Percentiles rank a stretch among this genome's conserved stretches.
phyloP scores from a whole-genome alignment of 1,140 invertebrate genomes.

The Lasioglossum albipes region DNA sequence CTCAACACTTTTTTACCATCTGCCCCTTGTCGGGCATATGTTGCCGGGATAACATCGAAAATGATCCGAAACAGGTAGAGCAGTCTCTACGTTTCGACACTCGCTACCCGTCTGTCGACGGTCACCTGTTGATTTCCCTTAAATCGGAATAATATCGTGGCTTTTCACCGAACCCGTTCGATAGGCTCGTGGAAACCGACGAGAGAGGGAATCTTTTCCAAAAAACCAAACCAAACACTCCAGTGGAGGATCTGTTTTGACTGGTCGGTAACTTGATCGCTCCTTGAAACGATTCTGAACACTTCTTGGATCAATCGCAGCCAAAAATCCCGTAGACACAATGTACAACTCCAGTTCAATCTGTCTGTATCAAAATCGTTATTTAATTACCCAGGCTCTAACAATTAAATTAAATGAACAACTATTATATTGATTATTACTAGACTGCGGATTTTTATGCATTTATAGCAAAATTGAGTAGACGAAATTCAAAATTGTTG shows the following conservation, averaged over 20 bases:
- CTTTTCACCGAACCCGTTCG: constrained; percentile 30
- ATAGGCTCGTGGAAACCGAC: background rate
- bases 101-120: constrained; percentile 73
- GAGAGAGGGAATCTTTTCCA: background rate
- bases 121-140: constrained; percentile 73
- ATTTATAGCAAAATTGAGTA: too few relatives aligned
- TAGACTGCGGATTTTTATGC: too few relatives aligned
- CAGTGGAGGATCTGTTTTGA: too few relatives aligned
- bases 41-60: constrained; percentile 64
- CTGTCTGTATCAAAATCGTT: too few relatives aligned
- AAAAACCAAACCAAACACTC: too few relatives aligned
- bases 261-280: background rate
- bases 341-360: too few relatives aligned
- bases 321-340: too few relatives aligned
- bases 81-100: constrained; percentile 49
- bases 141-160: constrained; percentile 72
- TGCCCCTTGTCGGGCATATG: constrained; percentile 73
- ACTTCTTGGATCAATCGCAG: too few relatives aligned
- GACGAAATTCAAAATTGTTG: too few relatives aligned
- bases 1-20: constrained; percentile 67
- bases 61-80: constrained; percentile 58
- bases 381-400: too few relatives aligned
- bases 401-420: too few relatives aligned
- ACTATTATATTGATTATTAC: too few relatives aligned
- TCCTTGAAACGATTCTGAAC: background rate